Conservation (phyloP, 2,888 invertebrate species). For the Brachypalpus laphriformis region DNA sequence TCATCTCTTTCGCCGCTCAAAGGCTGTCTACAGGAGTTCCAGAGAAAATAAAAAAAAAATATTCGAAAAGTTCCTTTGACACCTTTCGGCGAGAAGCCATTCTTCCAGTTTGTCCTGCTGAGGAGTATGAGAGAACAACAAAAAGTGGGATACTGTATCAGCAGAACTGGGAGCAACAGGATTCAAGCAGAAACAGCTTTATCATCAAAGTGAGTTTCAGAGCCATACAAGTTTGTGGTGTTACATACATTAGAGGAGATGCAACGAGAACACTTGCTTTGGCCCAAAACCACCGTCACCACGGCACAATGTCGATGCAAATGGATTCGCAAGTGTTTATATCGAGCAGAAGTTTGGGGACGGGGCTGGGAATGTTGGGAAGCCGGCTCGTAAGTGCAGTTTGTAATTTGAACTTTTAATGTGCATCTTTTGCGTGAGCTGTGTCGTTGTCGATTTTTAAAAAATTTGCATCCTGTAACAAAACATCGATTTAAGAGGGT, state of each 20-base stretch:
- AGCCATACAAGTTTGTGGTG: slow-evolving; percentile 34
- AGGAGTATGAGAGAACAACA: neutral
- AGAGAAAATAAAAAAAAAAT: slow-evolving; percentile 13
- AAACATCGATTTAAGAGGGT: slow-evolving; percentile 43
- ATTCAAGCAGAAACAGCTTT: slow-evolving; percentile 7
- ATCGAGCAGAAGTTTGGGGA: slow-evolving; percentile 44
- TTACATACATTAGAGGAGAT: slow-evolving; percentile 17
- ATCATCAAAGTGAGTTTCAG: slow-evolving; percentile 33
- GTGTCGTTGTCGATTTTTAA: slow-evolving; percentile 41
- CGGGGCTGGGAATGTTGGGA: neutral
- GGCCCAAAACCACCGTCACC: slow-evolving; percentile 21
- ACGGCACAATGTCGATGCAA: slow-evolving; percentile 59
- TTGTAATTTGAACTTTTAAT: slow-evolving; percentile 68
- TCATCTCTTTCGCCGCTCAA: slow-evolving; percentile 9
- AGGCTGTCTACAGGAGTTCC: slow-evolving; percentile 25
- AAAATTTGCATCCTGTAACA: slow-evolving; percentile 38
- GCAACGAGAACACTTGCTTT: slow-evolving; percentile 39
- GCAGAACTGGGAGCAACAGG: slow-evolving; percentile 6
- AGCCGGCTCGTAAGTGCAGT: slow-evolving; percentile 61
- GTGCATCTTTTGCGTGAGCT: slow-evolving; percentile 42
- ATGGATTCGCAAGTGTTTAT: slow-evolving; percentile 67
- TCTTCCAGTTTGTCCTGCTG: slow-evolving; percentile 5
- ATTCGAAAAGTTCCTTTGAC: slow-evolving; percentile 58
- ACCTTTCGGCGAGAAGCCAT: slow-evolving; percentile 48
- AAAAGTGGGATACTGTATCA: neutral